Evolutionary conservation across 2,888 invertebrate species (phyloP).

Genomic region (Diaprepes abbreviatus): DNA sequence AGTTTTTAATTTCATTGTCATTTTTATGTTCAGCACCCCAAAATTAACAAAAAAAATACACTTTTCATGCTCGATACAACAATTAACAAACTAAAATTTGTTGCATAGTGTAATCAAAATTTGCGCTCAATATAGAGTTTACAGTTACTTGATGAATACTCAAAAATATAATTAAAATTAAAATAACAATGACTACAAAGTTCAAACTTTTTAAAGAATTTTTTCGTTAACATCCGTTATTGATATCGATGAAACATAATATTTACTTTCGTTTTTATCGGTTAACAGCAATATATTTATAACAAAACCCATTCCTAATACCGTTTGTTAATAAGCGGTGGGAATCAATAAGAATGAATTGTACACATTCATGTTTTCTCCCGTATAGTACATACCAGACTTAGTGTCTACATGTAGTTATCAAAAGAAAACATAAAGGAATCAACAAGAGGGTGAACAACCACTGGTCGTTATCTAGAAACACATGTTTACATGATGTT

Average conservation of each 20-base stretch:
- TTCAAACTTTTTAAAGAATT: too few relatives aligned
- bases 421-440: slow-evolving; percentile 36
- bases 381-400: slow-evolving; percentile 22
- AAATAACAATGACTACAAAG: too few relatives aligned
- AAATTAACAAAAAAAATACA: too few relatives aligned
- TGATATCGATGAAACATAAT: not conserved
- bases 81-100: too few relatives aligned
- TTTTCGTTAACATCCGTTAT: too few relatives aligned
- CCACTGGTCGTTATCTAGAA: slow-evolving; percentile 57
- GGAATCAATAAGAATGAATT: slow-evolving; percentile 10
- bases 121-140: too few relatives aligned
- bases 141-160: too few relatives aligned
- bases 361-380: slow-evolving; percentile 8
- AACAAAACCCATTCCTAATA: slow-evolving; percentile 9
- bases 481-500: slow-evolving; percentile 59
- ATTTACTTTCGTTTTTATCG: slow-evolving; percentile 4
- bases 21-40: too few relatives aligned
- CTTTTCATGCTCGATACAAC: too few relatives aligned
- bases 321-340: slow-evolving; percentile 3
- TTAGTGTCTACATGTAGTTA: slow-evolving; percentile 34
- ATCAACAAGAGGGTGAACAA: slow-evolving; percentile 55
- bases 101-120: too few relatives aligned
- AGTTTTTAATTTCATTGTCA: too few relatives aligned
- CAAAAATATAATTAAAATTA: too few relatives aligned
- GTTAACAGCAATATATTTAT: not conserved